A percentile compares a stretch with the other conserved stretches of the same genome.
These are phyloP conservation scores for Formica selysi DNA, from an alignment of 1,140 invertebrate genomes.

Conservation along the genomic window DNA sequence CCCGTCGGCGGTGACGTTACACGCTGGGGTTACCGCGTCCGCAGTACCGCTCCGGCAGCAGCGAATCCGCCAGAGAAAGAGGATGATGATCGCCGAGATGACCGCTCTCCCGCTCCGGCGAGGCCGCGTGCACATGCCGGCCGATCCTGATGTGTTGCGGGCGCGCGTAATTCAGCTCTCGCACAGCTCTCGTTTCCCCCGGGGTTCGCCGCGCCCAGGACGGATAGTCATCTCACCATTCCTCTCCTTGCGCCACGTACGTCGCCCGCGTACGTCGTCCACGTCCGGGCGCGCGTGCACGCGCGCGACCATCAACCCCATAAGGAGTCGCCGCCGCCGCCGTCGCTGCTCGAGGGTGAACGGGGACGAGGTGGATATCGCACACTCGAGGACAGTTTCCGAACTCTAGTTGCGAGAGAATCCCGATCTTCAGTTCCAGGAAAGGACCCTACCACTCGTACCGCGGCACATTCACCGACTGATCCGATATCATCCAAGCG, in stretches of 20 bases:
- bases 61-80: slow-evolving; percentile 58
- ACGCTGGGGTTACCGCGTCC: slow-evolving; percentile 50
- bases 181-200: slow-evolving; percentile 27
- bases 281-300: slow-evolving; percentile 40
- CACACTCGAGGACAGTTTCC: not conserved
- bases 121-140: slow-evolving; percentile 72
- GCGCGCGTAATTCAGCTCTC: slow-evolving; percentile 19
- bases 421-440: not conserved
- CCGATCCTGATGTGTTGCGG: slow-evolving; percentile 42
- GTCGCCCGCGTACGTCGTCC: slow-evolving; percentile 21
- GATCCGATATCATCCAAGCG: slow-evolving; percentile 60
- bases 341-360: slow-evolving; percentile 3
- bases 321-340: slow-evolving; percentile 14
- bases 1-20: slow-evolving; percentile 77
- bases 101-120: slow-evolving; percentile 52
- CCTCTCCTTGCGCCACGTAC: slow-evolving; percentile 38
- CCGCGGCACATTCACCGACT: slow-evolving; percentile 70
- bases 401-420: not conserved
- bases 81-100: slow-evolving; percentile 60
- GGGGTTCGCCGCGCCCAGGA: slow-evolving; percentile 70
- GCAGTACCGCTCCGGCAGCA: slow-evolving; percentile 26
- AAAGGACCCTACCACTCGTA: not conserved
- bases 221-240: slow-evolving; percentile 63
- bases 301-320: slow-evolving; percentile 44
- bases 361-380: not conserved